A percentile compares a stretch with the other conserved stretches of the same genome.
phyloP scores from a whole-genome alignment of 1,140 invertebrate genomes.

The Diachasma alloeum region DNA sequence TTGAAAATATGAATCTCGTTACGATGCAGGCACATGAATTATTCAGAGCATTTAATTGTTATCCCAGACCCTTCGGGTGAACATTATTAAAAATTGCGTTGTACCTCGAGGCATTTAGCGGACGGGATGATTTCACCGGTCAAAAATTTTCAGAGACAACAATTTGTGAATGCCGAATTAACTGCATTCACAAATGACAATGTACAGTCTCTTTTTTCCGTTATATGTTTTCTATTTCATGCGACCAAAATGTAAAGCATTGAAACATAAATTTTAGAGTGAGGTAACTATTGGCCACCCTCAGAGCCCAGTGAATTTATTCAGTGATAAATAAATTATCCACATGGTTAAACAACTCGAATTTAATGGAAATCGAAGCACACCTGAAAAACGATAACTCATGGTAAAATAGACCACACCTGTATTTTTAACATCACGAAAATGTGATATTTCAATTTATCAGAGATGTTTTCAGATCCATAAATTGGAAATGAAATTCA shows the following conservation, averaged over 20 bases:
- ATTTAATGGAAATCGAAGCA: not conserved
- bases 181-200: not conserved
- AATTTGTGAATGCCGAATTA: not conserved
- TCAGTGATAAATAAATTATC: conserved; percentile 6
- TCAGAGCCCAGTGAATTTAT: not conserved
- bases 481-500: not conserved
- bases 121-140: too few species aligned
- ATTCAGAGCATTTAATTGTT: too few species aligned
- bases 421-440: too few species aligned
- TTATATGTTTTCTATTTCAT: not conserved
- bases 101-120: too few species aligned
- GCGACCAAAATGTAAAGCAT: not conserved
- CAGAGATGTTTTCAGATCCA: not conserved
- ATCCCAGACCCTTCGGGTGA: too few species aligned
- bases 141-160: too few species aligned
- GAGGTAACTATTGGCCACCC: not conserved
- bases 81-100: too few species aligned
- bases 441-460: not conserved
- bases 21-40: too few species aligned
- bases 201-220: not conserved
- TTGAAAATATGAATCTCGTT: too few species aligned
- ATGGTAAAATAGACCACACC: not conserved
- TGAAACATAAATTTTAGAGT: not conserved
- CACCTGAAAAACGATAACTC: not conserved
- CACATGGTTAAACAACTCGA: not conserved